Conservation (phyloP, 2,888 invertebrate genomes). For the Leucophora obtusa region DNA sequence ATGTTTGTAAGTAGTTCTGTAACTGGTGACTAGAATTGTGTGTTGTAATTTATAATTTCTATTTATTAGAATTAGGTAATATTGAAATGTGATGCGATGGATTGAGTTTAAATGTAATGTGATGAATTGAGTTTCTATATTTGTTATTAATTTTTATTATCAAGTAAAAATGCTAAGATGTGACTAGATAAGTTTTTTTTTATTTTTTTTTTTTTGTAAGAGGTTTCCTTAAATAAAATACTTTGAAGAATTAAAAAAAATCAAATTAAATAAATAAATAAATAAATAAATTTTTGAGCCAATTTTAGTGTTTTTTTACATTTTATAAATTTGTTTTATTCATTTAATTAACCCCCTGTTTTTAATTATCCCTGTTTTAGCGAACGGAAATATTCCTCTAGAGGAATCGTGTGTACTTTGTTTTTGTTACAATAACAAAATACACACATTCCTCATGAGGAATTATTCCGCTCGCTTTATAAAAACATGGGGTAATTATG, state of each 20-base stretch:
- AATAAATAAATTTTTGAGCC: no score
- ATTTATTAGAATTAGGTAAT: not conserved
- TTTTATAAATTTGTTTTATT: no score
- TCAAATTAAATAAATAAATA: no score
- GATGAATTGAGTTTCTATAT: not conserved
- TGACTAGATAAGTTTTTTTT: conserved; percentile 17
- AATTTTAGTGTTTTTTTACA: no score
- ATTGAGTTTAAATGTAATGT: conserved; percentile 9
- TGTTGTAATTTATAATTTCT: conserved; percentile 14
- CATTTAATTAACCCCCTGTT: no score
- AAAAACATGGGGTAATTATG: no score
- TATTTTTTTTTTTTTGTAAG: conserved; percentile 7
- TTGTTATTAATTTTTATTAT: conserved; percentile 7
- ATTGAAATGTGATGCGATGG: conserved; percentile 13
- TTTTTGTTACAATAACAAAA: no score
- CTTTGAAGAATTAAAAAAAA: not conserved
- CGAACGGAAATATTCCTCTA: no score
- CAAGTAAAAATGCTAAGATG: conserved; percentile 21
- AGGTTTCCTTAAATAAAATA: not conserved
- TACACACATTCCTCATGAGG: no score
- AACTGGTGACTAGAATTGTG: conserved; percentile 34
- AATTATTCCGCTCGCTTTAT: no score
- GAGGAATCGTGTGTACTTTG: no score
- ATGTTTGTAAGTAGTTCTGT: conserved; percentile 9
- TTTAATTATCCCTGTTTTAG: no score